Base-by-base conservation (phyloP, 2,797 vertebrate genomes). In the Sebastes matsubarae region DNA sequence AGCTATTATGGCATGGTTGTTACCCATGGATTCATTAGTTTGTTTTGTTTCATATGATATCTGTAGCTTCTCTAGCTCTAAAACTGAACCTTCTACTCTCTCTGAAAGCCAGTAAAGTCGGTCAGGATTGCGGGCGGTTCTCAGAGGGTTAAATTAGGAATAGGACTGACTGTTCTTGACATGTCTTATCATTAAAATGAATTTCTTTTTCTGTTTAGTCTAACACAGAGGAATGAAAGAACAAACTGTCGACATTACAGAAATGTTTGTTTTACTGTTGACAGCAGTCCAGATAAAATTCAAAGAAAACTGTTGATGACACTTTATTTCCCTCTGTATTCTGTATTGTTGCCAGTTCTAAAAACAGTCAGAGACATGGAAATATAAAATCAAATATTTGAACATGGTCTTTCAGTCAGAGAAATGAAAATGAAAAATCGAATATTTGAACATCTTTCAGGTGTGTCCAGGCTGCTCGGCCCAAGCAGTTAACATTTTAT, bases 261-360 rank as follows among this genome's bases (percentile, higher is more conserved):
- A 89, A 76, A 92, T 73, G 64, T 96, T 94, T 87, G 87, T 92
- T 72, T 46, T 52, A 34, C 85, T 91, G 87, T 92, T 95, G 72
- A 81, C 90, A 79, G 87, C 50, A 77, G 61, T 92, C 84, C 87
- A 88, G 5, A 13, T 52, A 55, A 52, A 79, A 79, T 63, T 71
- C 18, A 93, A 94, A 66, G 2, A 61, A 57, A 30, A 57, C 25
- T 9, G 3, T 32, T 68, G 7, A 8, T 5, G 24, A 68, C 36
- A n/a, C 22, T 63, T 73, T 30, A 14, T 64, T 75, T 57, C 59
- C n/a, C 4, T 80, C 87, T 94, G 78, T 42, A 12, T 59, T 57
- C 5, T 5, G 4, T 68, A 6, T 63, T 72, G 14, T 54, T 85
- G 27, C 12, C 59, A 63, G 6, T 65, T 81, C 2, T 30, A 57